Evolutionary conservation across 2,888 invertebrate species (phyloP).

Genomic region (Pilophorus perplexus): DNA sequence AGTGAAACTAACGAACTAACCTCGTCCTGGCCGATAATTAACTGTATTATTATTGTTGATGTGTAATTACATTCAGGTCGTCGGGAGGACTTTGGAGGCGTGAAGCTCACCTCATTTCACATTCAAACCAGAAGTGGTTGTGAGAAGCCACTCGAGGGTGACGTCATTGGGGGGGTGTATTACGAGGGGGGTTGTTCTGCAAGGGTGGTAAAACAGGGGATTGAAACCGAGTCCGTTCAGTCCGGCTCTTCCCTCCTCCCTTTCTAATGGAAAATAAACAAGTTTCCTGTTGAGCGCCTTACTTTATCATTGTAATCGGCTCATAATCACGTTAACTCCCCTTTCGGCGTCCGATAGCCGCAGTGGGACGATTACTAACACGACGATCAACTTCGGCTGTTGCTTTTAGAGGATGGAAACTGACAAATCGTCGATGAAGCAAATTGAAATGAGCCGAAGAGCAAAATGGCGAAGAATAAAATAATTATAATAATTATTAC

Average conservation of each 20-base stretch:
- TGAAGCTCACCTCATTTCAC: constrained; percentile 20
- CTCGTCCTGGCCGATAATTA: too few species aligned
- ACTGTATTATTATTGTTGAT: too few species aligned
- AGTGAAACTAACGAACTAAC: too few species aligned
- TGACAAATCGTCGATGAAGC: too few species aligned
- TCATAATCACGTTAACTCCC: constrained; percentile 32
- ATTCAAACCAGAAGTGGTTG: constrained; percentile 13
- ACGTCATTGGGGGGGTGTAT: constrained; percentile 5
- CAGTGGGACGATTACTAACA: too few species aligned
- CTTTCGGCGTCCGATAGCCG: too few species aligned
- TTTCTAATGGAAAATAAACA: constrained; percentile 38
- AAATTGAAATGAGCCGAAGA: too few species aligned
- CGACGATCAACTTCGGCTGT: too few species aligned
- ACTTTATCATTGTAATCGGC: constrained; percentile 37
- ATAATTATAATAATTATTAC: too few species aligned
- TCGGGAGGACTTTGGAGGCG: not conserved
- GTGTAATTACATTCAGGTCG: too few species aligned
- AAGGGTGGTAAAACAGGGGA: not conserved
- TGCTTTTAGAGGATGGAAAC: too few species aligned
- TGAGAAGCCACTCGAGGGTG: constrained; percentile 9
- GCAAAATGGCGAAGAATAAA: too few species aligned
- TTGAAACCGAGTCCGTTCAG: not conserved
- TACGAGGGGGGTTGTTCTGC: not conserved
- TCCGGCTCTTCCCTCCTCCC: not conserved
- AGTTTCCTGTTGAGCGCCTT: constrained; percentile 34